Base-by-base conservation (phyloP, 1,140 invertebrate genomes). In the Diuraphis noxia region DNA sequence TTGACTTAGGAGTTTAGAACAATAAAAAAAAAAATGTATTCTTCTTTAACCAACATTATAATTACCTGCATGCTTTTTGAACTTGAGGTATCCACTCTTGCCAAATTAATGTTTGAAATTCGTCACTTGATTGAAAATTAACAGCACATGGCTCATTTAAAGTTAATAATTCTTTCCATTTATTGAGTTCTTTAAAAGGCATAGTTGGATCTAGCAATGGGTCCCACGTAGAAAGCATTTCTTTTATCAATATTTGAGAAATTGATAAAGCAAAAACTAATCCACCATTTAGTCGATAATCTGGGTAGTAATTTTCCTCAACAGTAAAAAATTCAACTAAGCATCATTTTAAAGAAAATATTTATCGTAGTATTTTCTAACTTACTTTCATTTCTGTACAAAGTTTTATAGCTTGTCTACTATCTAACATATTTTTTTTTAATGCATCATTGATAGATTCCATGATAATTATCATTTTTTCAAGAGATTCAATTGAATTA, bases 1-100 rank as follows among this genome's bases (percentile, higher is more conserved):
- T n/a, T 17, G 2, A 72, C 13, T 0, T n/a, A 72, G 0, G 4
- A 72, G n/a, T 72, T n/a, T 17, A 63, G 30, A 63, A 13, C n/a
- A n/a, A 4, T 63, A 10, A 63, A 0, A 72, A 63, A 49, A 63
- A 72, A 4, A 17, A n/a, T n/a, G n/a, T 17, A n/a, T n/a, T 77
- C 17, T 34, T 79, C 19, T 91, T 77, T 19, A 49, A 21, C 17
- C 38, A 43, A 40, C 52, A 84, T 46, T 72, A 52, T 38, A 94
- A 95, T 94, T 95, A 96, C 95, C 95, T 94, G 93, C 96, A 95
- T 56, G 96, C 95, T 92, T 94, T 95, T 92, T 97, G 95, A 91
- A 98, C 94, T 91, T 95, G 95, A 49, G 98, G 98, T 95, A 98
- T 97, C 96, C 98, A 98, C 2, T 97, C 96, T 92, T 98, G 96